Evolutionary conservation across 2,797 vertebrate species (phyloP), one percentile per base, ranked within the genome.

Genomic region (Melanotaenia trifasciata): DNA sequence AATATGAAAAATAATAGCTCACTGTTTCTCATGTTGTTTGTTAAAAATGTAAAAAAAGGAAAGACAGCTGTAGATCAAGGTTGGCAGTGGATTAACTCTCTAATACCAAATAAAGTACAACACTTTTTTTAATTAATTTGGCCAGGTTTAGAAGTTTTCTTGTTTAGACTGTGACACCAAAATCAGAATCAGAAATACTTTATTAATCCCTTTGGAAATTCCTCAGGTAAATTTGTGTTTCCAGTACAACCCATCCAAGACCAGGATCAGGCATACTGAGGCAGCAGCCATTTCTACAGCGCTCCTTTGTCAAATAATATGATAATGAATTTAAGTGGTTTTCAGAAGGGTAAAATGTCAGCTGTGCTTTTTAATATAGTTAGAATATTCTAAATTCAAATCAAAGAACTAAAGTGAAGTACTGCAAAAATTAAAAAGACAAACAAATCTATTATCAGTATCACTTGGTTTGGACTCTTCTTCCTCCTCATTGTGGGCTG

Each of bases 401-500:
- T 28, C 2, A n/a, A 60, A 24, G 7, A 20, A 32, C 16, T 58
- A 13, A 0, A 1, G 20, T 20, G 10, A 20, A 26, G 4, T 3
- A 1, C 10, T 43, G 14, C 45, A 32, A 45, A 16, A 28, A 32
- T 10, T 7, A 28, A 32, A 28, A 33, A 58, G 5, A 47, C 9
- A 40, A 56, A 47, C 20, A 53, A 14, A 16, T 56, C 16, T 9
- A 28, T 45, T 45, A 45, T 12, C 69, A 11, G 26, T 35, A 40
- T 40, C 3, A 28, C 20, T 33, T 47, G 10, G 14, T 57, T 38
- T 26, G 18, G 18, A 62, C 67, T 28, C 30, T 57, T 53, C 64
- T 79, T 22, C 43, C 43, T 22, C 65, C 58, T 64, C 20, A 22
- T 35, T 28, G 3, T 51, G 14, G 58, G 36, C 60, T 62, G 67